Conservation (phyloP, 35 echinoderm and acorn worm species). For the Lytechinus pictus region DNA sequence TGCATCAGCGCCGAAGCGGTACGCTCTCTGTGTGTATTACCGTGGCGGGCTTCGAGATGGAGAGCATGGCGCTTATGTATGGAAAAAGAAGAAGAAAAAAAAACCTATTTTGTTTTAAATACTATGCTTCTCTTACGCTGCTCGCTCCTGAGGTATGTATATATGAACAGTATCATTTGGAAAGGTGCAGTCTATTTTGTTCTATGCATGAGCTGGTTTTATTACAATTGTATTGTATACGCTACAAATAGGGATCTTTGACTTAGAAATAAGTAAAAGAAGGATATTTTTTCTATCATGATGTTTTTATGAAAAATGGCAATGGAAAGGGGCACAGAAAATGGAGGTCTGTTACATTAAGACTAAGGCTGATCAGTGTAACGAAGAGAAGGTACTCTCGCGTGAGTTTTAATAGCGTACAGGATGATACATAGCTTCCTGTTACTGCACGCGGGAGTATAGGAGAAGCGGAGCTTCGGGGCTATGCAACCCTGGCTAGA, state of each 20-base stretch:
- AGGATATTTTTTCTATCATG: background rate
- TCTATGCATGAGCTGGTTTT: background rate
- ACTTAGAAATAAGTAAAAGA: background rate
- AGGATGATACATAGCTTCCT: constrained; percentile 54
- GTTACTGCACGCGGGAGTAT: constrained; percentile 36
- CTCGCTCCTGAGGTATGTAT: background rate
- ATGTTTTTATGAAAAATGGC: background rate
- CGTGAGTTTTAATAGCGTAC: constrained; percentile 40
- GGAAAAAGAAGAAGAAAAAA: background rate
- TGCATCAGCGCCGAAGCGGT: constrained; percentile 54
- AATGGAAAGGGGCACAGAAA: background rate
- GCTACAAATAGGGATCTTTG: background rate
- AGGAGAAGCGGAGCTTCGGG: constrained; percentile 3
- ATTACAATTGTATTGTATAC: background rate
- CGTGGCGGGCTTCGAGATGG: background rate
- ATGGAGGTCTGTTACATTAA: background rate
- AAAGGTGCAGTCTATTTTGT: background rate
- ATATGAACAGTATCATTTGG: background rate
- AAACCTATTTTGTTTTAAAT: background rate
- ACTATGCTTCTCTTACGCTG: background rate
- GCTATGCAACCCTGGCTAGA: background rate
- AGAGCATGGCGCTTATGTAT: background rate
- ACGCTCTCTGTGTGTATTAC: constrained; percentile 16
- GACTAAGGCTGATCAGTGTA: background rate
- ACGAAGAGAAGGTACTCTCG: constrained; percentile 31